Conservation (phyloP, 1,140 invertebrate species). For the Panagrolaimus sp. region DNA sequence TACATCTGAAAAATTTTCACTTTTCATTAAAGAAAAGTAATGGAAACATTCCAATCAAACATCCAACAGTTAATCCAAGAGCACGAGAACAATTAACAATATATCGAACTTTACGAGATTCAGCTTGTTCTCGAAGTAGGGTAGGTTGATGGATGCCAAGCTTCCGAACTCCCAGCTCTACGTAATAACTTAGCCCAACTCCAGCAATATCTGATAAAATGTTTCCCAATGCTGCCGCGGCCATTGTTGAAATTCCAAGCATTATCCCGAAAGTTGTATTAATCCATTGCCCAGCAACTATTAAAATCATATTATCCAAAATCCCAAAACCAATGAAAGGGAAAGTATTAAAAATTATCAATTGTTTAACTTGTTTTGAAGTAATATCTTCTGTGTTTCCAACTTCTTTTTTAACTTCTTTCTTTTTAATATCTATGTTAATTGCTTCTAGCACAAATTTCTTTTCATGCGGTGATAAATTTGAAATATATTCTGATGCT, state of each 20-base stretch:
- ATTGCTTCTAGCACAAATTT: no score
- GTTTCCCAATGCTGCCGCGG: constrained; percentile 62
- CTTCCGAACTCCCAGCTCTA: constrained; percentile 73
- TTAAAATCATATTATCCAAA: constrained; percentile 93
- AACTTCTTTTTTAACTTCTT: no score
- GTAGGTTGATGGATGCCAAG: constrained; percentile 76
- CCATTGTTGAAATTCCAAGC: constrained; percentile 29
- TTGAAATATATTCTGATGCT: no score
- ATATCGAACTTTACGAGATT: constrained; percentile 66
- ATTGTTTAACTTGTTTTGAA: constrained; percentile 66
- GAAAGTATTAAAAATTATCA: constrained; percentile 72
- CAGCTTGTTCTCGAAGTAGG: constrained; percentile 71
- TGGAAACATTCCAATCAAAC: constrained; percentile 78
- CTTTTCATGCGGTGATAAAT: no score
- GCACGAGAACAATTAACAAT: constrained; percentile 61
- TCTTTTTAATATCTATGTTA: no score
- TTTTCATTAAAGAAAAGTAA: background rate
- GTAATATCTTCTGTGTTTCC: no score
- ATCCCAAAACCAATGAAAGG: constrained; percentile 95
- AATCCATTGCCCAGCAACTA: constrained; percentile 90
- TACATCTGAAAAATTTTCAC: background rate
- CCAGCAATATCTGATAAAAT: constrained; percentile 86
- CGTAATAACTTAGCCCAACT: constrained; percentile 83
- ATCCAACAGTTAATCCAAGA: constrained; percentile 83
- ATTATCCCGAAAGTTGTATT: constrained; percentile 63